phyloP scores from a whole-genome alignment of 2,888 invertebrate genomes.

The Monopis laevigella region DNA sequence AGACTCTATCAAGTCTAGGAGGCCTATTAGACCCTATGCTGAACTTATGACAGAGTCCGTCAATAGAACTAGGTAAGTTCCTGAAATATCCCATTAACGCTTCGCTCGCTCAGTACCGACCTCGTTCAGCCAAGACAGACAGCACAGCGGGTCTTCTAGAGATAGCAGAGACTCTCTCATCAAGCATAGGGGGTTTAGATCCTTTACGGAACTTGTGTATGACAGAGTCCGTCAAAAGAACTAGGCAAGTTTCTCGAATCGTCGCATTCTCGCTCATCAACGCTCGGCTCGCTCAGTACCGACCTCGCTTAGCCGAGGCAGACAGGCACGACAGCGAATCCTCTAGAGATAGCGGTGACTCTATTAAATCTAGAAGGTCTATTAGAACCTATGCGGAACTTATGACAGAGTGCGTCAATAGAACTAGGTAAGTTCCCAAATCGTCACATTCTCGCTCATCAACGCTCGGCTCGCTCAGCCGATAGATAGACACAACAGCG shows the following conservation, averaged over 20 bases:
- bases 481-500: no score
- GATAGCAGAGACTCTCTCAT: no score
- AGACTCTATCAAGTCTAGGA: neutral
- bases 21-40: neutral
- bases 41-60: no score
- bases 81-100: neutral
- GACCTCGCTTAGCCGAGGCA: no score
- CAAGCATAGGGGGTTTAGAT: neutral
- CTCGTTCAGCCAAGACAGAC: no score
- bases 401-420: no score
- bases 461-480: no score
- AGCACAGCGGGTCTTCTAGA: no score
- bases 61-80: neutral
- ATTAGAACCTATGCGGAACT: neutral
- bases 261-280: constrained; percentile 50
- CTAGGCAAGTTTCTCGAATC: constrained; percentile 4
- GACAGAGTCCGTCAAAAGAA: no score
- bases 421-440: neutral
- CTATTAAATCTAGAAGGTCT: neutral
- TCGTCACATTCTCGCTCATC: constrained; percentile 31
- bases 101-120: no score
- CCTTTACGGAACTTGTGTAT: no score
- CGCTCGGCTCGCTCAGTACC: constrained; percentile 32
- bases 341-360: neutral
- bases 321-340: constrained; percentile 15